These are phyloP conservation scores for Andrena camellia DNA, from an alignment of 2,888 invertebrate genomes.

Conservation along the genomic window DNA sequence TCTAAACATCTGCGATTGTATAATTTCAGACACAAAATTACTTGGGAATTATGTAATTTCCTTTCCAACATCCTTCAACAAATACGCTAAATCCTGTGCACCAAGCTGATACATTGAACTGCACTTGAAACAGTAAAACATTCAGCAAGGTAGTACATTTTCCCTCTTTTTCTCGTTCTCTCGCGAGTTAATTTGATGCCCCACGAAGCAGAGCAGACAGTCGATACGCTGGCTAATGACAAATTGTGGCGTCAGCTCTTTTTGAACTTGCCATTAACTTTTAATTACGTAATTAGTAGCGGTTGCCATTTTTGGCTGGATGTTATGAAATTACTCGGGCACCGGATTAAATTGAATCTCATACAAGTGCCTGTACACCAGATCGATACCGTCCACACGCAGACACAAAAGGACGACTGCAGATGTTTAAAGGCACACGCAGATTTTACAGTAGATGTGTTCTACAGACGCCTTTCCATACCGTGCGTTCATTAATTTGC, in stretches of 20 bases:
- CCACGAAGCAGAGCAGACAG: too few relatives aligned
- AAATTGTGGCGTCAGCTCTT: background rate
- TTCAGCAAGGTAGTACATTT: too few relatives aligned
- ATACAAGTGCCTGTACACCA: slow-evolving; percentile 5
- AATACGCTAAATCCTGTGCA: too few relatives aligned
- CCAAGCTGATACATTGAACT: background rate
- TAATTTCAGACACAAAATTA: too few relatives aligned
- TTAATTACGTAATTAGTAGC: slow-evolving; percentile 24
- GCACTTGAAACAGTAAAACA: background rate
- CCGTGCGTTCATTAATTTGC: background rate
- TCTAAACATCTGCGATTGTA: too few relatives aligned
- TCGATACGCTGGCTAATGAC: too few relatives aligned
- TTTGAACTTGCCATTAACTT: slow-evolving; percentile 26
- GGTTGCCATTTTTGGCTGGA: slow-evolving; percentile 22
- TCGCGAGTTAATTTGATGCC: too few relatives aligned
- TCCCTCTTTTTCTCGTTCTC: too few relatives aligned
- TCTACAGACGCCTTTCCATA: background rate
- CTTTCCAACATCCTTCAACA: too few relatives aligned
- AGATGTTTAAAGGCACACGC: too few relatives aligned
- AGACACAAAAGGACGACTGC: too few relatives aligned
- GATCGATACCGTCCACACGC: slow-evolving; percentile 11
- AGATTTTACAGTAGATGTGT: background rate
- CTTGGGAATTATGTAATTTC: too few relatives aligned
- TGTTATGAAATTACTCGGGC: background rate
- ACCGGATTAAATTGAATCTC: slow-evolving; percentile 24